These are phyloP conservation scores for Saccopteryx bilineata DNA, from an alignment of 2,113 vertebrate genomes.

Conservation along the genomic window DNA sequence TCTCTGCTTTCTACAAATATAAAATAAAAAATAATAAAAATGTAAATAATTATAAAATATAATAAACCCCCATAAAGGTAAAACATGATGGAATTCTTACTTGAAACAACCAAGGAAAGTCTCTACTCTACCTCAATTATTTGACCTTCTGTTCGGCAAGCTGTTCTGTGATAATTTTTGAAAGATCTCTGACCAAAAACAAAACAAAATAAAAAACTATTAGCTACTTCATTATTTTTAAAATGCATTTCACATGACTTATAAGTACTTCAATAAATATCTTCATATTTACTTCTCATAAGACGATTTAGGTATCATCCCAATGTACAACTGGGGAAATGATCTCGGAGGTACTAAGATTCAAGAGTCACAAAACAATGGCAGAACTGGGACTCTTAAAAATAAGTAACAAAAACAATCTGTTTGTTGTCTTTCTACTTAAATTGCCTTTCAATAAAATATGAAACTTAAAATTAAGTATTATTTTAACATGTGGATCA, in stretches of 20 bases:
- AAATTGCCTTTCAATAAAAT: slow-evolving; percentile 30
- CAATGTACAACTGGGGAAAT: neutral
- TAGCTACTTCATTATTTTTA: slow-evolving; percentile 49
- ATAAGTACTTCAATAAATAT: slow-evolving; percentile 10
- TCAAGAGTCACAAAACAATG: slow-evolving; percentile 50
- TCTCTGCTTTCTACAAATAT: slow-evolving; percentile 54
- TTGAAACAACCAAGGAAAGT: slow-evolving; percentile 62
- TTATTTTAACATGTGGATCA: neutral
- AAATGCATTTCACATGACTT: slow-evolving; percentile 42
- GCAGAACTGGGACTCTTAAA: neutral
- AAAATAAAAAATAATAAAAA: slow-evolving; percentile 21
- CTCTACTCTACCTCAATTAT: slow-evolving; percentile 63
- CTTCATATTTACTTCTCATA: slow-evolving; percentile 40
- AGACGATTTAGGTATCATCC: neutral
- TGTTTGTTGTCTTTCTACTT: neutral
- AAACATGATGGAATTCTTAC: slow-evolving; percentile 53
- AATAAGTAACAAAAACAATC: neutral
- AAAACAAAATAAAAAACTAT: slow-evolving; percentile 58
- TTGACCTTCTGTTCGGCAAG: slow-evolving; percentile 59
- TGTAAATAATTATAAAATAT: slow-evolving; percentile 22
- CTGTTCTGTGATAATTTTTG: slow-evolving; percentile 56
- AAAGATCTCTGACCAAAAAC: slow-evolving; percentile 64
- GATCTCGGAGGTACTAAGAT: neutral
- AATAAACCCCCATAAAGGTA: slow-evolving; percentile 1
- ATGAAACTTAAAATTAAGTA: slow-evolving; percentile 18